These are phyloP conservation scores for Potamarius usumacintae DNA, from an alignment of 2,113 vertebrate genomes.

Conservation along the genomic window DNA sequence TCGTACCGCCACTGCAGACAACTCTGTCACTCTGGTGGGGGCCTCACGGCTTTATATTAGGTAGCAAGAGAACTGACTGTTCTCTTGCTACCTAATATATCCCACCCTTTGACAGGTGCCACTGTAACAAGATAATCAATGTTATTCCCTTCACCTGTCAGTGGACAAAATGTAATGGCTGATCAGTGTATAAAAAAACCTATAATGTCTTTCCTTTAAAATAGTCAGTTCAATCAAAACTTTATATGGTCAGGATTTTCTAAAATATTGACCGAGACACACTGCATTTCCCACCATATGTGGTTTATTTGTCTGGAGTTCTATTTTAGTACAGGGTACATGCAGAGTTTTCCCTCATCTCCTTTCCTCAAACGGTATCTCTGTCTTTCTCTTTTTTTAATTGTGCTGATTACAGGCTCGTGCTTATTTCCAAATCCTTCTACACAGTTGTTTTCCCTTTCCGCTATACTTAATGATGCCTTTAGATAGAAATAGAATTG, in stretches of 20 bases:
- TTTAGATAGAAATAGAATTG: constrained; percentile 44
- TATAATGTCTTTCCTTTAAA: neutral
- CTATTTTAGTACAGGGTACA: neutral
- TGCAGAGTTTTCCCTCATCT: neutral
- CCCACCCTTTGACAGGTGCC: no score
- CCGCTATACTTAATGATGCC: constrained; percentile 37
- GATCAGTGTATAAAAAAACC: no score
- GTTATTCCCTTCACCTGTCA: no score
- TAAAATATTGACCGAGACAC: neutral
- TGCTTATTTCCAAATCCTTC: constrained; percentile 26
- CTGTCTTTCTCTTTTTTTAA: neutral
- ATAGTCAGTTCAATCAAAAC: neutral
- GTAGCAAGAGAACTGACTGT: no score
- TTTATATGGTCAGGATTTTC: neutral
- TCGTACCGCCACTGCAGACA: no score
- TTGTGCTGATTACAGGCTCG: constrained; percentile 1
- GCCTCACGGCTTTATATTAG: no score
- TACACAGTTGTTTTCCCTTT: constrained; percentile 12
- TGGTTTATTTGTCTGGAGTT: neutral
- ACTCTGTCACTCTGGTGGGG: no score
- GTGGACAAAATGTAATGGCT: no score
- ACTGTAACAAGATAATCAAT: no score
- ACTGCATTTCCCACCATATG: neutral
- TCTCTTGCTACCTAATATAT: no score
- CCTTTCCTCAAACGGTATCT: neutral